Evolutionary conservation across 1,140 invertebrate genomes (phyloP), one percentile per base, ranked within the genome.

Genomic region (Eumeta japonica): DNA sequence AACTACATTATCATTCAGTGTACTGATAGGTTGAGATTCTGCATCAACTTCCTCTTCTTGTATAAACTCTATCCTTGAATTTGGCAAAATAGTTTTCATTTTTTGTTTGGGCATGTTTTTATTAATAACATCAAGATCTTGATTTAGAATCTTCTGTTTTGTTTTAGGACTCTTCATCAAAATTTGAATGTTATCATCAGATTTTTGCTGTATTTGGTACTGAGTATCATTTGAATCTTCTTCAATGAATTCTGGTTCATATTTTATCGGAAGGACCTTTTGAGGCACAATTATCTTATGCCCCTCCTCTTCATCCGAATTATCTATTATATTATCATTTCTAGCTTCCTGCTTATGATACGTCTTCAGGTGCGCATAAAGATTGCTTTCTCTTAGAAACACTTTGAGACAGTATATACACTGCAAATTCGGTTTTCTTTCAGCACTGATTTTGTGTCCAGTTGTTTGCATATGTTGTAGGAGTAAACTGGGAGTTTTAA

Each of bases 331-430:
- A 16, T 81, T 81, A 68, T 84, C 83, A 40, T 63, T 68, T 12
- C 67, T 62, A 0, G 79, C 82, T 35, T 79, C 76, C 39, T 79
- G 67, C 53, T 81, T 79, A 52, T 88, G 85, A 48, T 76, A 60
- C 4, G 72, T 71, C 55, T 81, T 80, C 44, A 87, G 73, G 57
- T 88, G 86, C 11, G 79, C 77, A 62, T 85, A 86, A 10, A 87
- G 62, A 54, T 83, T 82, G 4, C 75, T 62, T 48, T 82, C 81
- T 27, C 83, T 75, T 18, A 81, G 74, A 48, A 86, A 85, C 35
- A 78, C 66, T 58, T 83, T 84, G 27, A 78, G 70, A 57, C 86
- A 88, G 51, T 84, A 86, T 40, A 82, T 78, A 57, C 86, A 88
- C 52, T 85, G 82, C 36, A 77, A 68, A 40, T 68, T 68, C 16